A percentile compares a stretch with the other conserved stretches of the same genome.
Evolutionary conservation across 2,113 vertebrate genomes (phyloP).

Genomic region (Haemorhous mexicanus): DNA sequence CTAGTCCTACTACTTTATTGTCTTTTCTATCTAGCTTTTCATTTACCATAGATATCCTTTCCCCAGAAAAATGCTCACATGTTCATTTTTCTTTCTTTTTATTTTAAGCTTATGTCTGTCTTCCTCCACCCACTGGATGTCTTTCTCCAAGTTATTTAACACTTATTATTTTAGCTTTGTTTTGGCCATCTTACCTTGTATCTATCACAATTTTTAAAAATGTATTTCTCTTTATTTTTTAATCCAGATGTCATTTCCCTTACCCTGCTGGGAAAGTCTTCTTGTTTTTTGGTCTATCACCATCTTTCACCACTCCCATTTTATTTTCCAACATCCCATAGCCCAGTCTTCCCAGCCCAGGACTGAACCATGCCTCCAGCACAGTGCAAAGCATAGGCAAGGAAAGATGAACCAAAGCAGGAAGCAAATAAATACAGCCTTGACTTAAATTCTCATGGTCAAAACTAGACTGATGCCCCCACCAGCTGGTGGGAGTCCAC

Average conservation of each 20-base stretch:
- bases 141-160: not conserved
- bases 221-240: not conserved
- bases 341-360: not conserved
- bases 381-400: not conserved
- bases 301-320: not conserved
- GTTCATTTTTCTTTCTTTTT: not conserved
- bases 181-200: not conserved
- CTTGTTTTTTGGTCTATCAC: not conserved
- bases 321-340: not conserved
- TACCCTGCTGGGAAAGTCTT: not conserved
- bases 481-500: not conserved
- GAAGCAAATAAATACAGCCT: not conserved
- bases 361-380: not conserved
- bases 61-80: not conserved
- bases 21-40: not conserved
- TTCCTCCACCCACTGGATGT: not conserved
- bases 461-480: not conserved
- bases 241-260: not conserved
- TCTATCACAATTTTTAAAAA: not conserved
- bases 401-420: not conserved
- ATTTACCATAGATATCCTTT: not conserved
- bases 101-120: not conserved
- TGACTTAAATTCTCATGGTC: rapidly evolving
- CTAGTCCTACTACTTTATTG: not conserved
- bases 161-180: not conserved